phyloP scores from a whole-genome alignment of 2,888 invertebrate species.

The Eupithecia pulchellata region DNA sequence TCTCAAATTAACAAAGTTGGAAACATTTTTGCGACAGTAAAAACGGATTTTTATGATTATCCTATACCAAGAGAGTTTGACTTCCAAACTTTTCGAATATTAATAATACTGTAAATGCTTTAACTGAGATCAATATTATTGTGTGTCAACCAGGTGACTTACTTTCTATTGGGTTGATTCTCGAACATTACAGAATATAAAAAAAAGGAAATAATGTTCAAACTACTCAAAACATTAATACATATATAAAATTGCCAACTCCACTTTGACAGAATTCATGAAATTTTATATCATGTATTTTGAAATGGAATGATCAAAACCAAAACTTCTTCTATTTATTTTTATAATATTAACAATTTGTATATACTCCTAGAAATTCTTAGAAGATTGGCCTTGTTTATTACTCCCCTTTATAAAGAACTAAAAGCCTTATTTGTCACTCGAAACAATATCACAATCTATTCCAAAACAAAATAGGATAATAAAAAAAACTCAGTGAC shows the following conservation, averaged over 20 bases:
- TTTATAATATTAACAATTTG: too few species aligned
- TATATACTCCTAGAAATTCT: too few species aligned
- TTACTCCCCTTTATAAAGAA: too few species aligned
- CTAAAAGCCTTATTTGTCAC: too few species aligned
- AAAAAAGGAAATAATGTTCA: too few species aligned
- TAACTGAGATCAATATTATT: not conserved
- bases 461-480: not conserved
- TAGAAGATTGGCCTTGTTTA: not conserved
- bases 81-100: conserved; percentile 7
- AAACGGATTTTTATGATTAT: conserved; percentile 24
- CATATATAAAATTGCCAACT: too few species aligned
- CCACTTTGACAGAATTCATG: too few species aligned
- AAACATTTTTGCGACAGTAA: conserved; percentile 14
- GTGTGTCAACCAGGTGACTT: not conserved
- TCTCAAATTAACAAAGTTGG: conserved; percentile 30
- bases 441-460: too few species aligned
- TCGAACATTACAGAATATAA: not conserved
- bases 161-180: not conserved
- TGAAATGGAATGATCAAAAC: too few species aligned
- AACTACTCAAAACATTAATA: too few species aligned
- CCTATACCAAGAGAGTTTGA: conserved; percentile 14
- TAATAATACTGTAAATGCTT: not conserved
- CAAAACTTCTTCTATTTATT: too few species aligned
- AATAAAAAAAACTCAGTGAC: not conserved
- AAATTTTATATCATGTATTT: too few species aligned